phyloP scores from a whole-genome alignment of 2,797 vertebrate genomes.

The Cephalopachus bancanus region DNA sequence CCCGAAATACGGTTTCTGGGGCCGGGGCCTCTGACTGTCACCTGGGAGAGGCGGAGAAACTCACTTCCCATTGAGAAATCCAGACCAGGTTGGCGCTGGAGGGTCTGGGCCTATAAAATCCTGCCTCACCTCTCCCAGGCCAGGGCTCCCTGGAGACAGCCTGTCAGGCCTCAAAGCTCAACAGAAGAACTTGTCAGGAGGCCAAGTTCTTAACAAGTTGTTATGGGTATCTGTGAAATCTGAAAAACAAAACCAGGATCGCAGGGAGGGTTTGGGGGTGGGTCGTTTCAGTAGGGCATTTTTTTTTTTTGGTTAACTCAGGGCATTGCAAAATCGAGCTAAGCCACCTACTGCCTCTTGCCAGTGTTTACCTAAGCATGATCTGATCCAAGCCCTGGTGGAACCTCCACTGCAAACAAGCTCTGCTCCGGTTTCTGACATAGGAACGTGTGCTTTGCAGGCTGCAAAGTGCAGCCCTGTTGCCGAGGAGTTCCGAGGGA shows the following conservation, averaged over 20 bases:
- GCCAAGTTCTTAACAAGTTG: conserved; percentile 84
- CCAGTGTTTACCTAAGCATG: conserved; percentile 83
- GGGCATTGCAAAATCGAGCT: conserved; percentile 81
- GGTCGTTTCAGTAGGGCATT: conserved; percentile 1
- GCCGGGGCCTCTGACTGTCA: conserved; percentile 74
- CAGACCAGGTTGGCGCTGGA: conserved; percentile 71
- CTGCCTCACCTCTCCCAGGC: conserved; percentile 82
- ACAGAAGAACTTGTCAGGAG: conserved; percentile 79
- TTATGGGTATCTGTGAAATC: conserved; percentile 80
- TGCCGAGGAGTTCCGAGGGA: conserved; percentile 55
- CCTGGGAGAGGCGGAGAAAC: conserved; percentile 78
- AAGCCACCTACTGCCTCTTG: conserved; percentile 79
- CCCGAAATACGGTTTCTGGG: conserved; percentile 79
- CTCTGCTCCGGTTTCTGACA: conserved; percentile 87
- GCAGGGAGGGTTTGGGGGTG: conserved; percentile 49
- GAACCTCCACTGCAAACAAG: conserved; percentile 82
- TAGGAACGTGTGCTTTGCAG: conserved; percentile 71
- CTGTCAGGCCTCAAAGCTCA: conserved; percentile 77
- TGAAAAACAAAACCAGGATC: conserved; percentile 80
- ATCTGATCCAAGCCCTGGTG: conserved; percentile 80
- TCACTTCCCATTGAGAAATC: conserved; percentile 78
- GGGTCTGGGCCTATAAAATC: conserved; percentile 79
- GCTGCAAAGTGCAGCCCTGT: conserved; percentile 58
- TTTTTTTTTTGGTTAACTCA: conserved; percentile 67
- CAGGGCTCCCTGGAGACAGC: conserved; percentile 74